Evolutionary conservation across 2,888 invertebrate species (phyloP).

Genomic region (Cataglyphis cursor): DNA sequence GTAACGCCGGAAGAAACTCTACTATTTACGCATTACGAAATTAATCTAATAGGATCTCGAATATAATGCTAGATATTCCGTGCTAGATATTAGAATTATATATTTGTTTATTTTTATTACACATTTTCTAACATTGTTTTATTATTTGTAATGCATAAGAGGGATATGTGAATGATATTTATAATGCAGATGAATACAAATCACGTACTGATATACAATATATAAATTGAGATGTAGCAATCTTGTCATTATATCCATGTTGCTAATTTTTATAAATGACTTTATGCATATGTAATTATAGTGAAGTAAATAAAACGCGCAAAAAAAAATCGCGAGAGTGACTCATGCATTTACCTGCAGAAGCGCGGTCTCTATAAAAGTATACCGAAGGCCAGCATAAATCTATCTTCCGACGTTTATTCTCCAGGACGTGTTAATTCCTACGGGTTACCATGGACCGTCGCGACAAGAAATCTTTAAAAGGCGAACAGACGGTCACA

Average conservation of each 20-base stretch:
- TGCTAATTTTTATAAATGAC: constrained; percentile 21
- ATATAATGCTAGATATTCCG: not conserved
- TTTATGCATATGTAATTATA: constrained; percentile 34
- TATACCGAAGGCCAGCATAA: constrained; percentile 65
- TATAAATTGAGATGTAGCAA: constrained; percentile 5
- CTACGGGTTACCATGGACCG: constrained; percentile 66
- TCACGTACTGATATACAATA: not conserved
- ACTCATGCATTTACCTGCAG: constrained; percentile 51
- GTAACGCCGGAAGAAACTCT: constrained; percentile 40
- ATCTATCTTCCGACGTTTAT: constrained; percentile 67
- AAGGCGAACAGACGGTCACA: constrained; percentile 49
- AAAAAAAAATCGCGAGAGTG: constrained; percentile 32
- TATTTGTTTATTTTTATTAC: constrained; percentile 17
- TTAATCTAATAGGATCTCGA: constrained; percentile 25
- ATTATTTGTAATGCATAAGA: not conserved
- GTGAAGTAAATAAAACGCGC: constrained; percentile 53
- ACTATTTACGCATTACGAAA: constrained; percentile 5
- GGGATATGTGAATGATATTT: not conserved
- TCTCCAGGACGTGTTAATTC: constrained; percentile 70
- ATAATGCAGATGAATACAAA: constrained; percentile 16
- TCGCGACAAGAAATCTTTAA: constrained; percentile 65
- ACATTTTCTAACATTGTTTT: not conserved
- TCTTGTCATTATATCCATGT: constrained; percentile 3
- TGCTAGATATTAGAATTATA: not conserved
- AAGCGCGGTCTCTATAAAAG: constrained; percentile 36